Base-by-base conservation (phyloP, 23 tunicate species). In the Botrylloides violaceus region DNA sequence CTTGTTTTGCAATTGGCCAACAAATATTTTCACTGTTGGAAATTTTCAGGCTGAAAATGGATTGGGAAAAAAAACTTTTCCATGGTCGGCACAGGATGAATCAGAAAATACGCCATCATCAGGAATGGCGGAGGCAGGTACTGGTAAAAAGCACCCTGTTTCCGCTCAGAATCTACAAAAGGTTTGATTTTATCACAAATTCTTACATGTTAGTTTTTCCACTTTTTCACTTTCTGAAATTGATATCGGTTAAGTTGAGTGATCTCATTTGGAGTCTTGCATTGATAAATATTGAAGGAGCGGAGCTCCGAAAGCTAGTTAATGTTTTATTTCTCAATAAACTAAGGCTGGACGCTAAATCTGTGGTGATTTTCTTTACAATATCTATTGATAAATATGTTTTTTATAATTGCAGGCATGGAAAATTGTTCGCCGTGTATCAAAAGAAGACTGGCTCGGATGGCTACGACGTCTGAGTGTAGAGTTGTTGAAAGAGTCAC, bases 391-490 rank as follows among this genome's bases (percentile, higher is more conserved):
- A 66, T 66, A 12, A 18, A 1, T 15, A 20, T 37, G 43, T 0
- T 47, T 70, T 70, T 61, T 75, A 4, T 15, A 23, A 3, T 32
- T 58, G 5, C 70, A 88, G 96, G 96, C 96, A 18, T 88, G 87
- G 88, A 77, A 75, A 26, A 80, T 81, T 9, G 59, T 72, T 20
- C 36, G 88, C 30, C 77, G 71, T n/a, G 76, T 88, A n/a, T 90
- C 90, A 29, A 90, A 83, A 64, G 97, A 90, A 57, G 97, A 90
- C 60, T 90, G 97, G 97, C 30, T 79, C 37, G 82, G 79, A 70
- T 90, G 97, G 97, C 38, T 90, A 34, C 65, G 85, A 29, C 75
- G 80, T 31, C 76, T 83, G 26, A 90, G 85, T 58, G 75, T 80
- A 28, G 86, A 75, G 38, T 70, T 90, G 61, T 73, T 83, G 49